Evolutionary conservation across 2,888 invertebrate genomes (phyloP).

Genomic region (Pocota personata): DNA sequence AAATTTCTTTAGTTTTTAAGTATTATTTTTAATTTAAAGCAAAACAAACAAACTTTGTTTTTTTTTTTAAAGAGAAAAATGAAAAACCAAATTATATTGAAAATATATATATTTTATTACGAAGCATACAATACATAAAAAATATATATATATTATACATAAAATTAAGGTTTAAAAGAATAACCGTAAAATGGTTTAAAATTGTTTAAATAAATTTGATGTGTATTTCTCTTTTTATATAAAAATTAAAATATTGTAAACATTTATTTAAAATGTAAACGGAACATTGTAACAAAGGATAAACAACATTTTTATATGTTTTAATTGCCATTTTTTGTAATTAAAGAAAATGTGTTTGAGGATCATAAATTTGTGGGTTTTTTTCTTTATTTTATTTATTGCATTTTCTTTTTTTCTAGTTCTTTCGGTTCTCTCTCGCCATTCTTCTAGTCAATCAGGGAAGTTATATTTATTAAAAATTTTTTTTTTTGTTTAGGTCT

Average conservation of each 20-base stretch:
- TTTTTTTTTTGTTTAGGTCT: background rate
- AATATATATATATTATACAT: constrained; percentile 15
- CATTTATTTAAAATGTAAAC: constrained; percentile 2
- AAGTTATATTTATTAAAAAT: constrained; percentile 48
- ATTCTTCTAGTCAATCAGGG: constrained; percentile 66
- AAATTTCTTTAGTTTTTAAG: constrained; percentile 66
- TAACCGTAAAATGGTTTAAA: constrained; percentile 64
- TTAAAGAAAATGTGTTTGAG: constrained; percentile 23
- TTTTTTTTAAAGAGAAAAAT: background rate
- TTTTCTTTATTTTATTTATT: constrained; percentile 25
- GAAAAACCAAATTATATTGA: constrained; percentile 48
- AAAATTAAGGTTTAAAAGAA: constrained; percentile 14
- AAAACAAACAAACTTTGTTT: constrained; percentile 50
- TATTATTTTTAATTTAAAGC: constrained; percentile 27
- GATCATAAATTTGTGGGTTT: background rate
- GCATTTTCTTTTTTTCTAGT: too few species aligned
- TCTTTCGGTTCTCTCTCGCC: constrained; percentile 4
- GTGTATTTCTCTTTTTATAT: constrained; percentile 44
- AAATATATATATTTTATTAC: constrained; percentile 52
- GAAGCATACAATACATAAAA: constrained; percentile 20
- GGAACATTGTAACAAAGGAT: constrained; percentile 12
- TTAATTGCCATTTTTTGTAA: constrained; percentile 23
- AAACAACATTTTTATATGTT: constrained; percentile 9
- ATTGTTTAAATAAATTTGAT: constrained; percentile 45
- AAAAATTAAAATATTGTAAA: constrained; percentile 38